A percentile compares a stretch with the other conserved stretches of the same genome.
Evolutionary conservation across 1,140 invertebrate genomes (phyloP).

Genomic region (Aphelinus certus): DNA sequence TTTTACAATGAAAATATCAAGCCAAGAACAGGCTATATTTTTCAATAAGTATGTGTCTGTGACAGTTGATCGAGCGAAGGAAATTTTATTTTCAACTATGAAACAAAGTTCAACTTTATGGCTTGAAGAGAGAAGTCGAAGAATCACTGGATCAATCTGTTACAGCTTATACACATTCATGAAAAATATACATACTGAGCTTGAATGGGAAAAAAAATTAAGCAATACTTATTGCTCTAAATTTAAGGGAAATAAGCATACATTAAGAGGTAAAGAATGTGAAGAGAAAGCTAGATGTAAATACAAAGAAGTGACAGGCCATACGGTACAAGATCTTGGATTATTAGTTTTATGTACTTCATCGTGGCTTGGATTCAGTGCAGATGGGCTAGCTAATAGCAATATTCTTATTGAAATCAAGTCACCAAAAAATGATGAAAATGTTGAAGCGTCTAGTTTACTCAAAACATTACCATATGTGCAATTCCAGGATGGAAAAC

Average conservation of each 20-base stretch:
- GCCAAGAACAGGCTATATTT: not conserved
- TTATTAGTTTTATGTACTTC: not conserved
- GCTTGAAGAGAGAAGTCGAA: not conserved
- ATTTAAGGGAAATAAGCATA: not conserved
- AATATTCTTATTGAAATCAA: not conserved
- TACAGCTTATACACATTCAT: not conserved
- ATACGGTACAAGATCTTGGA: not conserved
- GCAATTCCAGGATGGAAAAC: not conserved
- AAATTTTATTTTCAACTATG: not conserved
- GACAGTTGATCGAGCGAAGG: not conserved
- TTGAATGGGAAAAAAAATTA: not conserved
- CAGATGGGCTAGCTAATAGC: not conserved
- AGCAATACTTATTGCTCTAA: no score
- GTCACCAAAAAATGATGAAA: not conserved
- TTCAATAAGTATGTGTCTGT: not conserved
- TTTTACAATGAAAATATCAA: not conserved
- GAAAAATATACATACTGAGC: not conserved
- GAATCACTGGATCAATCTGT: not conserved
- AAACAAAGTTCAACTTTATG: not conserved
- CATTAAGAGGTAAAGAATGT: not conserved
- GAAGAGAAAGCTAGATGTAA: not conserved
- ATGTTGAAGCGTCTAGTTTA: not conserved
- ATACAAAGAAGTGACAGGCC: not conserved
- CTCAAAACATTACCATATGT: not conserved
- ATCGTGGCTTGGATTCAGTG: no score